Percentiles rank a stretch among this genome's conserved stretches.
These are phyloP conservation scores for Athalia cordata DNA, from an alignment of 2,888 invertebrate genomes.

Conservation along the genomic window DNA sequence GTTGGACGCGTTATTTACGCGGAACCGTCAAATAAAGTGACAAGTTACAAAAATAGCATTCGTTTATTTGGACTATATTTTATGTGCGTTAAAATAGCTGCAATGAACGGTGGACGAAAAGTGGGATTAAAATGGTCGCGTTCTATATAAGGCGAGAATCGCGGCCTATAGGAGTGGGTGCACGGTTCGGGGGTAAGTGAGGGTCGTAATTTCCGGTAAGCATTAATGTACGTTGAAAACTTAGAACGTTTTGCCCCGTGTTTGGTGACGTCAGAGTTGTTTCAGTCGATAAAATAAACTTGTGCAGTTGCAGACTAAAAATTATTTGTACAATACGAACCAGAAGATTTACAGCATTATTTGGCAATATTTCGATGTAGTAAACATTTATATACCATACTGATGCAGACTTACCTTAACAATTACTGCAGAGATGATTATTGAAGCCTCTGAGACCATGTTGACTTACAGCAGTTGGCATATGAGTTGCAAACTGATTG, in stretches of 20 bases:
- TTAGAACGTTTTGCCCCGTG: constrained; percentile 10
- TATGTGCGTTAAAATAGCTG: constrained; percentile 33
- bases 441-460: too few relatives aligned
- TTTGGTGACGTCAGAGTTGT: constrained; percentile 35
- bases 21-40: not conserved
- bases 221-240: constrained; percentile 40
- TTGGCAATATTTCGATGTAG: too few relatives aligned
- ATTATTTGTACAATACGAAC: too few relatives aligned
- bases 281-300: constrained; percentile 35
- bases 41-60: constrained; percentile 39
- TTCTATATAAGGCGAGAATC: constrained; percentile 39
- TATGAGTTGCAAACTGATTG: too few relatives aligned
- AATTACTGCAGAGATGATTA: too few relatives aligned
- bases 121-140: constrained; percentile 28
- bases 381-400: too few relatives aligned
- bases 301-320: not conserved
- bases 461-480: too few relatives aligned
- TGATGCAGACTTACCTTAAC: too few relatives aligned
- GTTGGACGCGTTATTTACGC: not conserved
- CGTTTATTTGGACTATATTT: constrained; percentile 39
- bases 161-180: constrained; percentile 20
- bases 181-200: constrained; percentile 26
- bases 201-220: constrained; percentile 46
- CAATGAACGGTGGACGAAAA: constrained; percentile 19
- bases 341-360: too few relatives aligned